A percentile compares a stretch with the other conserved stretches of the same genome.
Conservation (phyloP, 2,797 vertebrate genomes). For the Spatula versicolor region DNA sequence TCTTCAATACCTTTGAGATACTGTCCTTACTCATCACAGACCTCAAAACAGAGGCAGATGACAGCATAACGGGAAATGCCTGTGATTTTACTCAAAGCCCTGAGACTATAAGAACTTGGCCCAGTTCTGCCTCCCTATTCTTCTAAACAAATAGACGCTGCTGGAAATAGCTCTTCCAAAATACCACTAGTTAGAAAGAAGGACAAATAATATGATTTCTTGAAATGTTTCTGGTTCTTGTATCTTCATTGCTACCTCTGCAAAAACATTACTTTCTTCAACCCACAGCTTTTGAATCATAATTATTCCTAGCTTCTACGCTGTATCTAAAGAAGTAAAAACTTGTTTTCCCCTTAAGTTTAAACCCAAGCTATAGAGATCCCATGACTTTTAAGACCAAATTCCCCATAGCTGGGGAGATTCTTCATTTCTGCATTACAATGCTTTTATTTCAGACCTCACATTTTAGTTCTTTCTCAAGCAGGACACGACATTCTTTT, state of each 20-base stretch:
- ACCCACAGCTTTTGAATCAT: not conserved
- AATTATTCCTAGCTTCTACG: not conserved
- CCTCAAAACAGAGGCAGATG: not conserved
- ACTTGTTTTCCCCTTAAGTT: not conserved
- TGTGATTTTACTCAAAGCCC: not conserved
- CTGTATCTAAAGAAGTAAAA: not conserved
- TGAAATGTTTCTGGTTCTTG: not conserved
- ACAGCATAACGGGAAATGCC: not conserved
- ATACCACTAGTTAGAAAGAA: not conserved
- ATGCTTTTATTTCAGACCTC: not conserved
- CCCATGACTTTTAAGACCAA: not conserved
- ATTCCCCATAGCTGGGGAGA: not conserved
- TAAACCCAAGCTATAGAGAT: not conserved
- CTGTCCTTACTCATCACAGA: not conserved
- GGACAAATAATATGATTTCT: not conserved
- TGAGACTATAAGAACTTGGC: fast-evolving
- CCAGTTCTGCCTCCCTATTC: not conserved
- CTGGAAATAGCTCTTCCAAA: not conserved
- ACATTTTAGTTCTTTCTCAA: not conserved
- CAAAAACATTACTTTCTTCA: not conserved
- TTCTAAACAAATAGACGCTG: not conserved
- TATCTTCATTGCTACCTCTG: not conserved
- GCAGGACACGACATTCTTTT: not conserved
- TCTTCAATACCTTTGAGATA: not conserved
- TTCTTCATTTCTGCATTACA: not conserved